Evolutionary conservation across 2,888 invertebrate genomes (phyloP), one percentile per base, ranked within the genome.

Genomic region (Drosophila antonietae): DNA sequence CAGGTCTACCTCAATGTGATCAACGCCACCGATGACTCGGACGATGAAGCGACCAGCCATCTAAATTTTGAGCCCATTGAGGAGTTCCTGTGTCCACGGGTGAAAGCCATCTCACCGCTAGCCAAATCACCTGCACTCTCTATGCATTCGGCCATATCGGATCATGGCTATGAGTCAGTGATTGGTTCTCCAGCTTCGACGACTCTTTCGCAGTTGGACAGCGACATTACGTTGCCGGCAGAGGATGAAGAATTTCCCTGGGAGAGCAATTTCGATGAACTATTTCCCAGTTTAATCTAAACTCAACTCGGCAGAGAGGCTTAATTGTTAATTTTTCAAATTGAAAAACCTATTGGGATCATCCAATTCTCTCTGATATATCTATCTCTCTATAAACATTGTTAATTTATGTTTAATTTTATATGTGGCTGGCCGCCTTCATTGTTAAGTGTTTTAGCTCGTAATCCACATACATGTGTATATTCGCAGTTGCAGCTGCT

Each of bases 211-310:
- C 78, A 86, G 56, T 69, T 83, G 65, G 78, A 90, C n/a, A 67
- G 70, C 14, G 78, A 78, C n/a, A 31, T 41, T 1, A 12, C 53
- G 0, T 15, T 82, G 49, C 60, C 74, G 43, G 55, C 56, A 0
- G 80, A 81, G 1, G 83, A 80, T 20, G 91, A 90, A 10, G 91
- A 95, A 89, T 95, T 96, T 90, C 94, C 95, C 87, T 96, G 96
- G 96, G 95, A 96, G 89, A 95, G 95, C 89, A 95, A 95, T 82
- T 95, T 96, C 85, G 95, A 96, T 72, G 96, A 96, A 93, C 93
- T 97, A 81, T 97, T 97, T 93, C 96, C 97, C 43, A 95, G 95
- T 73, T 93, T 97, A 88, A 94, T 95, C 61, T 96, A 94, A 80
- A 15, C 15, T 15, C 37, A 39, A 46, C 43, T 52, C 47, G 5